Evolutionary conservation across 2,797 vertebrate species (phyloP), one percentile per base, ranked within the genome.

Genomic region (Bovichtus variegatus): DNA sequence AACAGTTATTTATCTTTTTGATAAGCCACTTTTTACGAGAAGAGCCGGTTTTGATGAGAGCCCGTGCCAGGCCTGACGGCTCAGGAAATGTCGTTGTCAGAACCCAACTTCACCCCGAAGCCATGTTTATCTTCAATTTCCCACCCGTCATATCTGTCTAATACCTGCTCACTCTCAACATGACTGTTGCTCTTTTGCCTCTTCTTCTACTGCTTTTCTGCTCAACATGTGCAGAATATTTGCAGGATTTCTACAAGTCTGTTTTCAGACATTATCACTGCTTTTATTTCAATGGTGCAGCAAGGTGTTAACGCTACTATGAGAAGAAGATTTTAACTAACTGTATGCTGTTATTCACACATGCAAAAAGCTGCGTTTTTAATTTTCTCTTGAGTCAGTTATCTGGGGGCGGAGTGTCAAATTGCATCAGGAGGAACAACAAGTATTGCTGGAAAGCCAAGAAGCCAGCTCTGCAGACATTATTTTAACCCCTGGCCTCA

Each of bases 391-490:
- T 79, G 71, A 84, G 69, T 76, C 61, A 40, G 58, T 64, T 23
- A 9, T 55, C 70, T 76, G 50, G 64, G 62, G 62, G 58, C 64
- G 68, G 68, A 47, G 84, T 87, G 85, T 91, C 80, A 50, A 18
- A 75, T 87, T 79, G 74, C 89, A 84, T 87, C 71, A 84, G 71
- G 64, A 59, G 71, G 78, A 80, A 71, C 73, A 81, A 78, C 71
- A 54, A 72, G 86, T 71, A 25, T 64, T 36, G 40, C 80, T 16
- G 55, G 71, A 68, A 40, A 81, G 74, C 76, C 71, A 53, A 34
- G 73, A 61, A 72, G 62, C 71, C 29, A 5, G 59, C 50, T 76
- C 72, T 72, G 81, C 82, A 79, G 68, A 80, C 41, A 10, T 51
- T 64, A 8, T 31, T 74, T 74, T 78, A 81, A 90, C 82, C 84